These are phyloP conservation scores for Heliconius erato DNA, from an alignment of 2,888 invertebrate genomes.

Conservation along the genomic window DNA sequence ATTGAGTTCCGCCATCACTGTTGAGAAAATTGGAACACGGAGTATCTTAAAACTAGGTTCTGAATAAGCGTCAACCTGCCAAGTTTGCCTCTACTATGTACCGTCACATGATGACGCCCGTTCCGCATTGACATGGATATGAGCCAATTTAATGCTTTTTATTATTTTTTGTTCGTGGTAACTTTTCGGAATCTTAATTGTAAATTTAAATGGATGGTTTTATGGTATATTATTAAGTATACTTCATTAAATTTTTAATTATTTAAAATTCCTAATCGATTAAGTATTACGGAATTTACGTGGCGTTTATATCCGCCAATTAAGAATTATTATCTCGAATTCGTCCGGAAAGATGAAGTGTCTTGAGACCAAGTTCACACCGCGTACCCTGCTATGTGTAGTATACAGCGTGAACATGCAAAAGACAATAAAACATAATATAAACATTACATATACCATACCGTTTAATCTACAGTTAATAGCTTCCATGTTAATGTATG, in stretches of 20 bases:
- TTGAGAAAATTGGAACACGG: no score
- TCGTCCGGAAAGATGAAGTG: no score
- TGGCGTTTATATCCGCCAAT: background rate
- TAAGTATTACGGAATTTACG: background rate
- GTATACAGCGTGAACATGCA: background rate
- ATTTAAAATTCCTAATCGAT: no score
- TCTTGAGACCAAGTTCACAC: no score
- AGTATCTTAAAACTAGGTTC: no score
- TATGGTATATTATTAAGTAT: no score
- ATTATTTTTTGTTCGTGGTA: background rate
- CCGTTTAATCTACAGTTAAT: background rate
- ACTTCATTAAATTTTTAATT: no score
- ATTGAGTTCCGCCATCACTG: no score
- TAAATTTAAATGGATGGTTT: background rate
- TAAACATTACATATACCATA: background rate
- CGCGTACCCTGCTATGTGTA: no score
- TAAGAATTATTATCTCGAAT: background rate
- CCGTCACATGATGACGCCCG: background rate
- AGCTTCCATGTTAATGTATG: background rate
- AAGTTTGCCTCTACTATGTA: background rate
- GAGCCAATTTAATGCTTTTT: background rate
- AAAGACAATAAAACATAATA: background rate
- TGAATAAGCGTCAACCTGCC: no score
- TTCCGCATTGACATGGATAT: background rate
- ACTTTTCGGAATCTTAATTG: background rate